Conservation (phyloP, 2,797 vertebrate species). For the Xenopus petersii region DNA sequence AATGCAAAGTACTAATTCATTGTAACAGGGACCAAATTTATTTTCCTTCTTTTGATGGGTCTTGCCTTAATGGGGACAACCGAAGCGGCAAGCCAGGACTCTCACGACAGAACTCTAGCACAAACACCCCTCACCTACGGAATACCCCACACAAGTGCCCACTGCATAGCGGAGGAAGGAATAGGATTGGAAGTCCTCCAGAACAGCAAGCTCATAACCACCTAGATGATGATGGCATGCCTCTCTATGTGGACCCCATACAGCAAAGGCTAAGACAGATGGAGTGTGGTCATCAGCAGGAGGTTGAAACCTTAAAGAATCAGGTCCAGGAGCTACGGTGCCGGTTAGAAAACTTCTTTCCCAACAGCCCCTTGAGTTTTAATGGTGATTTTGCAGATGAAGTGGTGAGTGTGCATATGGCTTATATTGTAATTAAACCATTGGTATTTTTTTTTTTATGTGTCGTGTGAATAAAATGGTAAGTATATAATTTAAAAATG, state of each 20-base stretch:
- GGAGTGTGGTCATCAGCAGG: constrained; percentile 89
- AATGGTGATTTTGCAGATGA: constrained; percentile 89
- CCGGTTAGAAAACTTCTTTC: constrained; percentile 86
- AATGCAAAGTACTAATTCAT: constrained; percentile 66
- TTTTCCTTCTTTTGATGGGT: constrained; percentile 59
- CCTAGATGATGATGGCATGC: constrained; percentile 89
- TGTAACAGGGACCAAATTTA: constrained; percentile 74
- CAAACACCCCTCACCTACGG: constrained; percentile 74
- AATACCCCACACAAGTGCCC: constrained; percentile 73
- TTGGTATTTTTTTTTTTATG: too few species aligned
- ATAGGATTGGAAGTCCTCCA: constrained; percentile 68
- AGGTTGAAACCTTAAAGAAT: constrained; percentile 92
- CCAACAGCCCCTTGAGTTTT: constrained; percentile 72
- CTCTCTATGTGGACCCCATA: constrained; percentile 82
- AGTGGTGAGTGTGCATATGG: constrained; percentile 76
- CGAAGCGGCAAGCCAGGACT: constrained; percentile 64
- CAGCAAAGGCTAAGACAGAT: constrained; percentile 95
- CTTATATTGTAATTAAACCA: too few species aligned
- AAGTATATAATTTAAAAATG: too few species aligned
- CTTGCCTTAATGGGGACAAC: constrained; percentile 69
- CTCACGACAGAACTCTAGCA: constrained; percentile 84
- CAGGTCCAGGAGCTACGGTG: constrained; percentile 93
- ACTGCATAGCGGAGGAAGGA: constrained; percentile 59
- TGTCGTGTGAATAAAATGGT: too few species aligned
- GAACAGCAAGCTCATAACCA: constrained; percentile 87